Evolutionary conservation across 2,888 invertebrate species (phyloP).

Genomic region (Ceramica pisi): DNA sequence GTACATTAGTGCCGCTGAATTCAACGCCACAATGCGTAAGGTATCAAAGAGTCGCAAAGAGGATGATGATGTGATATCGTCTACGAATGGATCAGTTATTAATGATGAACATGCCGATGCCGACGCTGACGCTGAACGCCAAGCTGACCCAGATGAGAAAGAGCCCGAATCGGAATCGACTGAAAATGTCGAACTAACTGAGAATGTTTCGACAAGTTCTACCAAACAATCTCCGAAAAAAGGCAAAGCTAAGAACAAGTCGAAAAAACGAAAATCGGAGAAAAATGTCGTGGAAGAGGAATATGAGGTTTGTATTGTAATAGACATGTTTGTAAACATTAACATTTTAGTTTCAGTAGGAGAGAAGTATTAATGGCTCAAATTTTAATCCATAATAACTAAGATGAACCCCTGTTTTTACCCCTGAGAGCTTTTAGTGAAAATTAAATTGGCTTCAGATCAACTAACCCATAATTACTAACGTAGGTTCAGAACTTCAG

Average conservation of each 20-base stretch:
- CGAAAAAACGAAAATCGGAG: slow-evolving; percentile 81
- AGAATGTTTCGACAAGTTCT: slow-evolving; percentile 69
- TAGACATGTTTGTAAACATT: slow-evolving; percentile 47
- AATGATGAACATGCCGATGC: slow-evolving; percentile 70
- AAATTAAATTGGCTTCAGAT: background rate
- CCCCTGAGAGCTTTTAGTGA: background rate
- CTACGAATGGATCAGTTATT: slow-evolving; percentile 85
- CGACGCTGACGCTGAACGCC: slow-evolving; percentile 65
- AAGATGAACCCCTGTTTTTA: background rate
- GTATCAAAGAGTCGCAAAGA: slow-evolving; percentile 86
- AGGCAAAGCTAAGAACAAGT: slow-evolving; percentile 74
- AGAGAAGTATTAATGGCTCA: background rate
- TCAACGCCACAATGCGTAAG: slow-evolving; percentile 81
- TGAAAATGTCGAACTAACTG: slow-evolving; percentile 68
- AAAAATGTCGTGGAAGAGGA: slow-evolving; percentile 82
- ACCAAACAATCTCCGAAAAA: slow-evolving; percentile 72
- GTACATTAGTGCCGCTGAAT: slow-evolving; percentile 69
- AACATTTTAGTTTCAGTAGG: background rate
- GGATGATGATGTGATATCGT: slow-evolving; percentile 87
- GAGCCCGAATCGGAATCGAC: slow-evolving; percentile 68
- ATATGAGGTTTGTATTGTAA: slow-evolving; percentile 87
- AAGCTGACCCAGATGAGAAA: slow-evolving; percentile 68
- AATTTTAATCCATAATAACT: background rate
- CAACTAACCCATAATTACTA: background rate
- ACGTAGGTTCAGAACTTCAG: background rate